phyloP scores from a whole-genome alignment of 2,797 vertebrate species.

The Falco berigora region DNA sequence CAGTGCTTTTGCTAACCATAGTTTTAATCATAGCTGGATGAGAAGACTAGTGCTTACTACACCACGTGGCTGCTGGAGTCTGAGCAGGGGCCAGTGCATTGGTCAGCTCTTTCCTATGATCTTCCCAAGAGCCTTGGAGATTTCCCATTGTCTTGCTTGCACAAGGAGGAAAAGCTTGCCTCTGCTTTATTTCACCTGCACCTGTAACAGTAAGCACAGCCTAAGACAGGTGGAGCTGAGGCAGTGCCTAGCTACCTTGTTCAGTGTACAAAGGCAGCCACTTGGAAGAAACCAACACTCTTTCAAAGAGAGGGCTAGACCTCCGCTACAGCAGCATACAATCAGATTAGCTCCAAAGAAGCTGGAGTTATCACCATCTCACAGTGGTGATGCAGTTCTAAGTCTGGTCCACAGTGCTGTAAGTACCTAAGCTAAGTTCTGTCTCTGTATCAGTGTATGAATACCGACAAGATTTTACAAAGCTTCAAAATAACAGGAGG shows the following conservation, averaged over 20 bases:
- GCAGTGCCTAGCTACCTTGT: background rate
- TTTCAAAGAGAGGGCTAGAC: background rate
- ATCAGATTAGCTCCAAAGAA: conserved; percentile 5
- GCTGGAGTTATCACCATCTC: background rate
- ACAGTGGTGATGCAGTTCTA: background rate
- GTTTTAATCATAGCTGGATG: background rate
- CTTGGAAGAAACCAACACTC: background rate
- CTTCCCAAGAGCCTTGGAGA: background rate
- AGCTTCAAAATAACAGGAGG: conserved; percentile 1
- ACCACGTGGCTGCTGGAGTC: background rate
- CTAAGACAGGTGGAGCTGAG: background rate
- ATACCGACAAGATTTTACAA: background rate
- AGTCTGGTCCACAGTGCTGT: background rate
- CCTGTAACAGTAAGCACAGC: background rate
- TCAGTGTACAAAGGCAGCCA: background rate
- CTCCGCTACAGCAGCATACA: conserved; percentile 2
- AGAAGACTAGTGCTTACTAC: background rate
- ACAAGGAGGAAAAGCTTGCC: background rate
- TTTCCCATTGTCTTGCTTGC: background rate
- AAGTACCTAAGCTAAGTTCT: background rate
- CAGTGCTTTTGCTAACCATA: background rate
- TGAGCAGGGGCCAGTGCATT: background rate
- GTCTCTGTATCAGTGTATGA: background rate
- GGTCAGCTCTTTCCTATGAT: background rate
- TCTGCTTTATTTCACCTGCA: background rate